phyloP scores from a whole-genome alignment of 2,888 invertebrate genomes.

The Troides helena region DNA sequence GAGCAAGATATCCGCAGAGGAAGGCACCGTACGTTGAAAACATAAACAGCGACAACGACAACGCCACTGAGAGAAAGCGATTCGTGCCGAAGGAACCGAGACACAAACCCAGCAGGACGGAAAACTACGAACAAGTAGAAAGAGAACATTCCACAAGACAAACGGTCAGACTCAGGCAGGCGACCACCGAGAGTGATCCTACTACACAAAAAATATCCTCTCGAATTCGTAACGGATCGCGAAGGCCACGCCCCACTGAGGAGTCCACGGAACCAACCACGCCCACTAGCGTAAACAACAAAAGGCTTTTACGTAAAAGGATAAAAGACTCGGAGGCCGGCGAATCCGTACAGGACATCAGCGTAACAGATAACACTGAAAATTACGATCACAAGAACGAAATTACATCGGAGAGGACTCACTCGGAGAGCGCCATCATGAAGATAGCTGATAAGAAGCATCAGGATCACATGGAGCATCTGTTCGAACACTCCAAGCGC shows the following conservation, averaged over 20 bases:
- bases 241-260: slow-evolving; percentile 65
- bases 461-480: slow-evolving; percentile 61
- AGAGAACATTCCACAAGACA: slow-evolving; percentile 55
- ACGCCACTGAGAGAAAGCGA: slow-evolving; percentile 72
- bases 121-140: slow-evolving; percentile 58
- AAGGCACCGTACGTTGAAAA: slow-evolving; percentile 65
- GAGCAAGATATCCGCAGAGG: slow-evolving; percentile 73
- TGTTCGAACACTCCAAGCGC: slow-evolving; percentile 82
- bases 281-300: slow-evolving; percentile 52
- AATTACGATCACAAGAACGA: slow-evolving; percentile 55
- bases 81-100: slow-evolving; percentile 76
- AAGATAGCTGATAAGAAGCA: slow-evolving; percentile 79
- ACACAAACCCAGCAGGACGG: slow-evolving; percentile 56
- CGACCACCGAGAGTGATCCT: slow-evolving; percentile 55
- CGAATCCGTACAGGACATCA: slow-evolving; percentile 66
- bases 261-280: slow-evolving; percentile 56
- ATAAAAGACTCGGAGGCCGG: slow-evolving; percentile 63
- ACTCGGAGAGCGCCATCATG: slow-evolving; percentile 79
- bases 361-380: slow-evolving; percentile 58
- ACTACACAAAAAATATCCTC: slow-evolving; percentile 69
- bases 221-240: slow-evolving; percentile 63
- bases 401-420: slow-evolving; percentile 68
- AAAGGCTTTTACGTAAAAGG: slow-evolving; percentile 63
- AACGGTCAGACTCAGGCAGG: slow-evolving; percentile 57
- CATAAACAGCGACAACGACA: slow-evolving; percentile 57